Evolutionary conservation across 2,113 vertebrate species (phyloP).

Genomic region (Rynchops niger): DNA sequence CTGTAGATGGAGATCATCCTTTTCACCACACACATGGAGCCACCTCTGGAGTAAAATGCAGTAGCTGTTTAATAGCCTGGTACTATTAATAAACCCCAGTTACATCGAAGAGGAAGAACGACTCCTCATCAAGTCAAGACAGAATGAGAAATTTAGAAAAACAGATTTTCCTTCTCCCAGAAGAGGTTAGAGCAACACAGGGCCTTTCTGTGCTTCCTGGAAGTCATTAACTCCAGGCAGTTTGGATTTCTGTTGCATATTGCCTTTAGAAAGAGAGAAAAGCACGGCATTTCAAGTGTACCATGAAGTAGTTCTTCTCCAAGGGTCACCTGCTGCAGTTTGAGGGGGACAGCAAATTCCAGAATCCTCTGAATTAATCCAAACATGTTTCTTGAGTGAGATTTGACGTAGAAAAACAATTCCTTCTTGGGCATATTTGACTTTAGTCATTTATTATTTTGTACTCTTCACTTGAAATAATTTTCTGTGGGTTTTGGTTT

Average conservation of each 20-base stretch:
- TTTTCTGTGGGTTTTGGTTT: not conserved
- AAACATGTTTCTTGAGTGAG: not conserved
- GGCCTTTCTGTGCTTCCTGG: not conserved
- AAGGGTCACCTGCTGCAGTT: not conserved
- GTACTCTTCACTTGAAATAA: not conserved
- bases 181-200: not conserved
- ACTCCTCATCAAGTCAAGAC: not conserved
- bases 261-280: not conserved
- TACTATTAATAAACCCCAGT: not conserved
- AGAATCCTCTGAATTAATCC: not conserved
- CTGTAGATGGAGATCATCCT: slow-evolving; percentile 55
- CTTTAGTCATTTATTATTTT: not conserved
- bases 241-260: not conserved
- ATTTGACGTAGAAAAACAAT: not conserved
- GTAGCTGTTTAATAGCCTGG: not conserved
- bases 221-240: not conserved
- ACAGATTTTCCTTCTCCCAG: not conserved
- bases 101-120: not conserved
- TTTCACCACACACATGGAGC: slow-evolving; percentile 2
- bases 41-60: slow-evolving; percentile 12
- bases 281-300: not conserved
- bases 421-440: not conserved
- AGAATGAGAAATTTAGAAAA: not conserved
- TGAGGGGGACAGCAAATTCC: not conserved
- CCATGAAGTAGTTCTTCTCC: not conserved